phyloP scores from a whole-genome alignment of 2,888 invertebrate species.

The Acronicta alni region DNA sequence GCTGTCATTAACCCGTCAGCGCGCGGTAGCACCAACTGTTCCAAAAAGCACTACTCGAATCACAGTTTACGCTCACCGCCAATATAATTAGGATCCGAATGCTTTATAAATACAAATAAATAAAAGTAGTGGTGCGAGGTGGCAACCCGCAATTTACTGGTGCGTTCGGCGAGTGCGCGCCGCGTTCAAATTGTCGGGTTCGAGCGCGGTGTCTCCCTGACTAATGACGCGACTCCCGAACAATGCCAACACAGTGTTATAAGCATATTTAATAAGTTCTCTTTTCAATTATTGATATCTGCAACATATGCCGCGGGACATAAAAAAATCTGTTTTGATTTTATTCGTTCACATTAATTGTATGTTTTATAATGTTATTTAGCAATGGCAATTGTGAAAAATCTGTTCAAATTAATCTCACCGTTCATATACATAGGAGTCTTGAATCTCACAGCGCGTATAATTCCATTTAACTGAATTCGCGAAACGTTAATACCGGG shows the following conservation, averaged over 20 bases:
- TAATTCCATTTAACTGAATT: slow-evolving; percentile 61
- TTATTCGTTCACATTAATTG: slow-evolving; percentile 48
- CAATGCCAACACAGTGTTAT: slow-evolving; percentile 74
- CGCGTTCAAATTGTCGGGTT: slow-evolving; percentile 83
- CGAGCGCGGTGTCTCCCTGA: slow-evolving; percentile 78
- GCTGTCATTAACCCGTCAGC: slow-evolving; percentile 88
- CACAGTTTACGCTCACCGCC: slow-evolving; percentile 76
- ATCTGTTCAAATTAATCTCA: slow-evolving; percentile 42
- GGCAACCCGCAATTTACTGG: slow-evolving; percentile 85
- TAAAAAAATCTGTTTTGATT: slow-evolving; percentile 43
- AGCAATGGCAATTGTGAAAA: slow-evolving; percentile 39
- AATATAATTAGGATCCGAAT: slow-evolving; percentile 85
- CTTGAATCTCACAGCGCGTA: slow-evolving; percentile 39
- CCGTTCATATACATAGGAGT: slow-evolving; percentile 12
- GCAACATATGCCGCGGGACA: slow-evolving; percentile 74
- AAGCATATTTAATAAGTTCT: slow-evolving; percentile 78
- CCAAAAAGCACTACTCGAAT: slow-evolving; percentile 81
- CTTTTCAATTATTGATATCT: slow-evolving; percentile 79
- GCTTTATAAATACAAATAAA: slow-evolving; percentile 87
- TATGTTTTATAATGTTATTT: slow-evolving; percentile 48
- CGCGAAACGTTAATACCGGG: slow-evolving; percentile 60
- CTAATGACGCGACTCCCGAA: slow-evolving; percentile 83
- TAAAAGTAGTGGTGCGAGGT: slow-evolving; percentile 83
- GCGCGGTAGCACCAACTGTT: slow-evolving; percentile 81
- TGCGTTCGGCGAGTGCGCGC: slow-evolving; percentile 70